A percentile compares a stretch with the other conserved stretches of the same genome.
Evolutionary conservation across 2,113 vertebrate genomes (phyloP).

Genomic region (Macrotis lagotis): DNA sequence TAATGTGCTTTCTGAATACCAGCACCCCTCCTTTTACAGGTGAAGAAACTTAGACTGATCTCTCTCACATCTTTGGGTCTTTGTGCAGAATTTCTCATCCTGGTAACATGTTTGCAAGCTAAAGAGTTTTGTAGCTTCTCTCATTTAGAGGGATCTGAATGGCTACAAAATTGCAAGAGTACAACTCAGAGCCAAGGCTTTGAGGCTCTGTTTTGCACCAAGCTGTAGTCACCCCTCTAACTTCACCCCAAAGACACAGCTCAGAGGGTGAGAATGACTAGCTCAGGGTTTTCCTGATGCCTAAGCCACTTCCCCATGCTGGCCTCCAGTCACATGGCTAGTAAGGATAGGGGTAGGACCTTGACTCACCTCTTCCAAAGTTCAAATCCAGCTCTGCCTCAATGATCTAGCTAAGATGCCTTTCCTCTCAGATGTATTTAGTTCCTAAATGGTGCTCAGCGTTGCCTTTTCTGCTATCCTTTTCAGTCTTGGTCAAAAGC

Average conservation of each 20-base stretch:
- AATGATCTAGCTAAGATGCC: neutral
- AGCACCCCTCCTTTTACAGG: neutral
- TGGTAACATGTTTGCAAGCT: neutral
- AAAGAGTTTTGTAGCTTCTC: neutral
- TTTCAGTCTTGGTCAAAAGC: conserved; percentile 16
- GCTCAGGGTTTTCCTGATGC: neutral
- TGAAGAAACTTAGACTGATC: neutral
- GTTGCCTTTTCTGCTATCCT: conserved; percentile 28
- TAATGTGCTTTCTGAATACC: neutral
- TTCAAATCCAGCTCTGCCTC: neutral
- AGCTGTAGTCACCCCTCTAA: neutral
- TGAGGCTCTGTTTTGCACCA: neutral
- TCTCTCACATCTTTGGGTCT: neutral
- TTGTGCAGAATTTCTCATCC: neutral
- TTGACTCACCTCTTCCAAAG: neutral
- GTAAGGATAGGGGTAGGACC: neutral
- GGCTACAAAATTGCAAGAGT: neutral
- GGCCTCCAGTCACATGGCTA: neutral
- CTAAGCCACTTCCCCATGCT: neutral
- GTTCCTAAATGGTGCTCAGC: neutral
- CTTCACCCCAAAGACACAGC: neutral
- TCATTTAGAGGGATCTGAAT: neutral
- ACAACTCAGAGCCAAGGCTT: neutral
- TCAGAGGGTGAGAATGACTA: neutral
- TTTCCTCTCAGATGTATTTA: neutral